Percentiles rank a stretch among this genome's conserved stretches.
phyloP scores from a whole-genome alignment of 2,888 invertebrate species.

The Tinea pellionella region DNA sequence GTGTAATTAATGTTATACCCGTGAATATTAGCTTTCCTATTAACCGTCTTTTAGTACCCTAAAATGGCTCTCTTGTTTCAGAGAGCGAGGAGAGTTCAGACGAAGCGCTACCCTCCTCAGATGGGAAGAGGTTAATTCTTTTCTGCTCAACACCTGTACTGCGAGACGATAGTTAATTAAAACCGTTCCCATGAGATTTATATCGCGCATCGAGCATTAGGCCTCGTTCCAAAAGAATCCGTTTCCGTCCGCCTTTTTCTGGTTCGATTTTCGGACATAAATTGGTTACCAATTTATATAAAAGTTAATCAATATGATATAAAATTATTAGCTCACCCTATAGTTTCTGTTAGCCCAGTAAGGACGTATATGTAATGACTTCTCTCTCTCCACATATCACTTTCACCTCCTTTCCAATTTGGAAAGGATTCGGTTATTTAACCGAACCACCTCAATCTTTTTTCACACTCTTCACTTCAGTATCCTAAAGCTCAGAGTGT shows the following conservation, averaged over 20 bases:
- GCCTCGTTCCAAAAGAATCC: not conserved
- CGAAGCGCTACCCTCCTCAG: conserved; percentile 9
- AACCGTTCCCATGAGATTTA: conserved; percentile 41
- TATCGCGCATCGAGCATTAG: conserved; percentile 10
- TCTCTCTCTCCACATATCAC: too few species aligned
- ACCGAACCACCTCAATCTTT: too few species aligned
- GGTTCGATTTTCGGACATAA: not conserved
- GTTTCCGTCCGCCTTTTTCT: conserved; percentile 7
- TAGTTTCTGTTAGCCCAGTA: too few species aligned
- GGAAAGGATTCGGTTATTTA: too few species aligned
- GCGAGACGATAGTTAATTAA: conserved; percentile 59
- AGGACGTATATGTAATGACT: too few species aligned
- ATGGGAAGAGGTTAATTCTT: conserved; percentile 35
- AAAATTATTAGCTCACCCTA: too few species aligned
- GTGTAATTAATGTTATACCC: conserved; percentile 61
- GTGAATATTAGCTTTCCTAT: conserved; percentile 66
- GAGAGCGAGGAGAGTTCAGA: conserved; percentile 18
- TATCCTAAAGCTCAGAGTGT: too few species aligned
- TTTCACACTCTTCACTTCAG: too few species aligned
- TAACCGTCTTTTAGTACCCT: conserved; percentile 58
- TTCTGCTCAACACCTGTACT: conserved; percentile 26
- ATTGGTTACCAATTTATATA: not conserved
- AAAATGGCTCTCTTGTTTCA: conserved; percentile 48
- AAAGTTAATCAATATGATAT: not conserved
- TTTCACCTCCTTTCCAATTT: too few species aligned